phyloP scores from a whole-genome alignment of 2,888 invertebrate genomes.

The Idaea aversata region DNA sequence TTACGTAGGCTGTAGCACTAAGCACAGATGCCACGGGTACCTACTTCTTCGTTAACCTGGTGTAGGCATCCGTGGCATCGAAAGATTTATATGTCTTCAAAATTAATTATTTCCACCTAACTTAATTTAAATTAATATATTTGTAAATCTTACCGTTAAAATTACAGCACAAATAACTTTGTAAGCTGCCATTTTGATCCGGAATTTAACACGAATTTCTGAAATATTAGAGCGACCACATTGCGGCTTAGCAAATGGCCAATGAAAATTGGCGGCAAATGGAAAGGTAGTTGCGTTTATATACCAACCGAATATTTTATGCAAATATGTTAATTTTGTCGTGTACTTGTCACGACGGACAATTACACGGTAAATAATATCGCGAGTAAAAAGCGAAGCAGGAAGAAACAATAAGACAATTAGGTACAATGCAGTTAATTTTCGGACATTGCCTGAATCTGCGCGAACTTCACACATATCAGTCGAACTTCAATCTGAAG shows the following conservation, averaged over 20 bases:
- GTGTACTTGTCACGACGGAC: neutral
- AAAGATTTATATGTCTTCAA: neutral
- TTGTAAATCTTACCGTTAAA: slow-evolving; percentile 30
- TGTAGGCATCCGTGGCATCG: neutral
- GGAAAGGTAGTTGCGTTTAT: slow-evolving; percentile 18
- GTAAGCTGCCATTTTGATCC: slow-evolving; percentile 15
- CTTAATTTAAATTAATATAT: neutral
- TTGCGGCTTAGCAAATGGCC: slow-evolving; percentile 9
- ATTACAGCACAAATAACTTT: slow-evolving; percentile 19
- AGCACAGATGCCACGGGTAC: too few species aligned
- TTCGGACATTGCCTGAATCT: too few species aligned
- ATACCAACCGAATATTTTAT: slow-evolving; percentile 13
- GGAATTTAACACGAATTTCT: slow-evolving; percentile 9
- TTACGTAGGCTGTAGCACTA: too few species aligned
- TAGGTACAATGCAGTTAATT: too few species aligned
- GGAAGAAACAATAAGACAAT: neutral
- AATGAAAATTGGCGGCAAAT: slow-evolving; percentile 20
- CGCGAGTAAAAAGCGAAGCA: neutral
- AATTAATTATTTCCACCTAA: neutral
- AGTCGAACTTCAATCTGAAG: too few species aligned
- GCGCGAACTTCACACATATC: too few species aligned
- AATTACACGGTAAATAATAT: neutral
- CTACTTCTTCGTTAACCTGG: too few species aligned
- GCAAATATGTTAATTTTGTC: neutral
- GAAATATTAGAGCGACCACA: slow-evolving; percentile 9